Evolutionary conservation across 2,797 vertebrate species (phyloP), one percentile per base, ranked within the genome.

Genomic region (Crenichthys baileyi): DNA sequence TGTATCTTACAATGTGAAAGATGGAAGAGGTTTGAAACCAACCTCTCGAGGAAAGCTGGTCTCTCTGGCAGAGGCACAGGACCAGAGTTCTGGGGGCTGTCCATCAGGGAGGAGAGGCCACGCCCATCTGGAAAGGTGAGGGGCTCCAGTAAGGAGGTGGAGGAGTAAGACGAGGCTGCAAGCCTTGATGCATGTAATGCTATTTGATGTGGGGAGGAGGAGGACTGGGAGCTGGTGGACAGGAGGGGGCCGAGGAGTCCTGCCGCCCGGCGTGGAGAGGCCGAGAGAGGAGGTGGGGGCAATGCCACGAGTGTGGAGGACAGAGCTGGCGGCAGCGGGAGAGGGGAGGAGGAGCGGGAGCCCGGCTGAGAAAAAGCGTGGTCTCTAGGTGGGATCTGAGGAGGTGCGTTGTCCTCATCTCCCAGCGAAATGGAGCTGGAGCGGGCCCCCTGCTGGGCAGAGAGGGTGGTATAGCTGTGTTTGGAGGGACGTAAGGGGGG

Each of bases 361-460:
- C 95, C 94, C 1, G 97, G 98, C 85, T 97, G 97, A 0, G 98
- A 98, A 75, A 97, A 90, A 0, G 97, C 96, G 60, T 95, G 95
- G 88, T 99, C 98, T 73, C 98, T 95, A 0, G 98, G 98, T 0
- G 98, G 98, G 58, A 99, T 95, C 81, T 96, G 96, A 29, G 98
- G 98, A 0, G 98, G 97, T 1, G 80, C 79, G 85, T 96, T 96
- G 7, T 96, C 97, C 31, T 96, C 95, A 0, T 96, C 93, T 4
- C 92, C 95, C 0, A 96, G 91, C 1, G 96, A 97, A 0, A 96
- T 95, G n/a, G 97, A 97, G 0, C 96, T 96, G 92, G 95, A 91
- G 80, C 95, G 95, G 0, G 83, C 80, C 55, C 92, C 90, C 0
- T 85, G 78, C 44, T 86, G 76, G 58, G 79, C 0, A 39, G 39